Evolutionary conservation across 2,797 vertebrate species (phyloP).

Genomic region (Champsocephalus gunnari): DNA sequence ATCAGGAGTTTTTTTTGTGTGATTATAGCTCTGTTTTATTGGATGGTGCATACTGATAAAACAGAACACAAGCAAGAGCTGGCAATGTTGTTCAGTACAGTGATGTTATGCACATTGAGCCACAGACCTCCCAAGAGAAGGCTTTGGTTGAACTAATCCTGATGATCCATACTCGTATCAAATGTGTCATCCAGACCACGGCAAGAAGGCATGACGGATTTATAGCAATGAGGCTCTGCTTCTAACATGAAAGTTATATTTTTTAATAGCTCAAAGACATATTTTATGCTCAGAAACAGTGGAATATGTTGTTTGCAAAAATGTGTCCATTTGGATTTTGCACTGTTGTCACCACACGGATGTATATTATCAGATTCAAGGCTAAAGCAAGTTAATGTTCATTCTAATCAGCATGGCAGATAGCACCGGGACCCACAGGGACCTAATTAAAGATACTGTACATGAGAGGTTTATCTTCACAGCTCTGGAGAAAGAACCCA

Average conservation of each 20-base stretch:
- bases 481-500: slow-evolving; percentile 53
- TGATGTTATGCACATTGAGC: slow-evolving; percentile 59
- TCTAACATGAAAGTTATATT: slow-evolving; percentile 37
- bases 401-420: slow-evolving; percentile 83
- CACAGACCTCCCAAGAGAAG: slow-evolving; percentile 57
- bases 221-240: slow-evolving; percentile 52
- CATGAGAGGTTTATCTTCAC: slow-evolving; percentile 78
- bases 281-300: slow-evolving; percentile 23
- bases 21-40: slow-evolving; percentile 44
- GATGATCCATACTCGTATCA: slow-evolving; percentile 73
- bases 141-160: slow-evolving; percentile 75
- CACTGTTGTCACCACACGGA: slow-evolving; percentile 43
- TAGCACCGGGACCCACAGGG: slow-evolving; percentile 81
- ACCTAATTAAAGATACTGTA: slow-evolving; percentile 86
- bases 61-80: slow-evolving; percentile 43
- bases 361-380: slow-evolving; percentile 66
- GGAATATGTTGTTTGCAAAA: slow-evolving; percentile 35
- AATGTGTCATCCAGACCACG: slow-evolving; percentile 74
- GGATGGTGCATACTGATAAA: slow-evolving; percentile 35
- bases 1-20: slow-evolving; percentile 37
- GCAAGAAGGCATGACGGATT: slow-evolving; percentile 56
- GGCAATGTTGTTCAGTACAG: slow-evolving; percentile 40
- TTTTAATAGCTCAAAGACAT: slow-evolving; percentile 40
- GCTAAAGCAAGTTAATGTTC: slow-evolving; percentile 79
- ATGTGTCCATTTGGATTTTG: slow-evolving; percentile 41